These are phyloP conservation scores for Poliocrania exsul DNA, from an alignment of 2,797 vertebrate species.

Conservation along the genomic window DNA sequence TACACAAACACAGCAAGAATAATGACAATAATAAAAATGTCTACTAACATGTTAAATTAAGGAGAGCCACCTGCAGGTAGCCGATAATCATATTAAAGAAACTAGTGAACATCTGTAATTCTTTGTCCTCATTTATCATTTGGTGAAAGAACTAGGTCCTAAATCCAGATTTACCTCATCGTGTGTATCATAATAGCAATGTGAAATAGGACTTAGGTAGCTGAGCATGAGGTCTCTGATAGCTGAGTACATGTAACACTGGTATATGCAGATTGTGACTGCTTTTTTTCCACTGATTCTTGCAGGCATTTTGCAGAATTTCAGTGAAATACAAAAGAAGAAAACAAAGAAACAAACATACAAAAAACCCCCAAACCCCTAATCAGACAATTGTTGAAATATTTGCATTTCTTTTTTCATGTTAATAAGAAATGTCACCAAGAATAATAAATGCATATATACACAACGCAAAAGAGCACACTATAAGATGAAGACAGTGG, in stretches of 20 bases:
- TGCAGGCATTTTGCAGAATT: constrained; percentile 18
- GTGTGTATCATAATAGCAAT: not conserved
- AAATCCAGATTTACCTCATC: not conserved
- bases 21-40: constrained; percentile 21
- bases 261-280: not conserved
- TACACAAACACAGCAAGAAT: not conserved
- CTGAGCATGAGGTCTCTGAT: not conserved
- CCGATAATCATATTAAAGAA: constrained; percentile 42
- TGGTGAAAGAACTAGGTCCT: not conserved
- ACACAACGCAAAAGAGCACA: not conserved
- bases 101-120: constrained; percentile 16
- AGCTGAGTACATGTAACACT: not conserved
- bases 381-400: constrained; percentile 3
- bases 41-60: constrained; percentile 18
- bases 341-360: not conserved
- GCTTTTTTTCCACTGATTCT: not conserved
- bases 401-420: constrained; percentile 43
- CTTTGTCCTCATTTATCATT: not conserved
- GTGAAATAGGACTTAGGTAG: not conserved
- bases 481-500: not conserved
- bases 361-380: no score
- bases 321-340: not conserved
- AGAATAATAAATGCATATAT: not conserved
- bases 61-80: constrained; percentile 8
- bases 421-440: not conserved